Percentiles rank a stretch among this genome's conserved stretches.
Conservation (phyloP, 2,888 invertebrate species). For the Drosophila monieri region DNA sequence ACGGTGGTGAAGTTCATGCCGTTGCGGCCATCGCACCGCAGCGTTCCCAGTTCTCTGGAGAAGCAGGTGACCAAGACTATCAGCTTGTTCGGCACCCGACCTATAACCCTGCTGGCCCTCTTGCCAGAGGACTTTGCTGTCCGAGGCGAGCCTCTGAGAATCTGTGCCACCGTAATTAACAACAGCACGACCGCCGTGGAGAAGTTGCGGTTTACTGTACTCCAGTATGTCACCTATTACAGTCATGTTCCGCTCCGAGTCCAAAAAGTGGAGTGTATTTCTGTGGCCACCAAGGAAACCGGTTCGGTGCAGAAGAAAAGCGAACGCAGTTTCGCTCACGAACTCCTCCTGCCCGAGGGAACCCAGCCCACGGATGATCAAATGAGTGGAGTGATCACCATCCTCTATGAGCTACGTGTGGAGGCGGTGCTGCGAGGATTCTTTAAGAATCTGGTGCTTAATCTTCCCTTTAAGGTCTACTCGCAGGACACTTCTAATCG, state of each 20-base stretch:
- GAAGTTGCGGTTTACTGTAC: conserved; percentile 81
- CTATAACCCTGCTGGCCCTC: conserved; percentile 81
- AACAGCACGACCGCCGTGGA: conserved; percentile 83
- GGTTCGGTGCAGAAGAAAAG: conserved; percentile 83
- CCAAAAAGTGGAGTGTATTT: conserved; percentile 79
- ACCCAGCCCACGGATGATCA: conserved; percentile 81
- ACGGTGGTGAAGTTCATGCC: conserved; percentile 81
- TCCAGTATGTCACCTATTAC: conserved; percentile 80
- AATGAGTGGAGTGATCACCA: conserved; percentile 78
- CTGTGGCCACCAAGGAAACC: conserved; percentile 82
- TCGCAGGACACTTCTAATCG: conserved; percentile 66
- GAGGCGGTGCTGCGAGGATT: conserved; percentile 83
- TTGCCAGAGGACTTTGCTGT: conserved; percentile 80
- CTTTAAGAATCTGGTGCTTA: conserved; percentile 82
- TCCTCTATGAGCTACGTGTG: conserved; percentile 81
- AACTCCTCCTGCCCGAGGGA: conserved; percentile 81
- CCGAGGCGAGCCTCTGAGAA: conserved; percentile 79
- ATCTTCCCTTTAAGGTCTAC: conserved; percentile 81
- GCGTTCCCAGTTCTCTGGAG: conserved; percentile 73
- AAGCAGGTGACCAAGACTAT: conserved; percentile 82
- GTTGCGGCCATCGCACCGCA: conserved; percentile 63
- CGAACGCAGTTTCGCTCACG: conserved; percentile 83
- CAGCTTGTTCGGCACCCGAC: conserved; percentile 82
- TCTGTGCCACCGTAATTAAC: conserved; percentile 82
- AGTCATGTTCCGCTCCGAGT: conserved; percentile 80